phyloP scores from a whole-genome alignment of 2,888 invertebrate species.

The Rapana venosa region DNA sequence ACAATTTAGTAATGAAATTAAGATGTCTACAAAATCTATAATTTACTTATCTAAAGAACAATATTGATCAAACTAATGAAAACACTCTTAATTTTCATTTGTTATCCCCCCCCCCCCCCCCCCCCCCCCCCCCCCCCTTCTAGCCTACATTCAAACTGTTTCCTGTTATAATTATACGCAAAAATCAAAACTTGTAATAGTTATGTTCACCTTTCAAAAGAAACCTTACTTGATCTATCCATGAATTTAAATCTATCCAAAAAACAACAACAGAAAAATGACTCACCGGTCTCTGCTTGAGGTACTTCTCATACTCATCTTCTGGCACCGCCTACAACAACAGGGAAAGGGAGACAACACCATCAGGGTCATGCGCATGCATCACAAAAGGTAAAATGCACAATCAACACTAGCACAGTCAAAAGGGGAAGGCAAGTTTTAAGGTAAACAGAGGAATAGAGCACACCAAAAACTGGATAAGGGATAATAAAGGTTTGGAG shows the following conservation, averaged over 20 bases:
- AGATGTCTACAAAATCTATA: too few relatives aligned
- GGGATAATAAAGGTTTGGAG: background rate
- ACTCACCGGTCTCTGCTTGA: constrained; percentile 57
- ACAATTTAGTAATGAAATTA: too few relatives aligned
- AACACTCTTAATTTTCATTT: background rate
- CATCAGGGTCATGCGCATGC: constrained; percentile 66
- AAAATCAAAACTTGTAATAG: background rate
- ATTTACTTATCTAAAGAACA: too few relatives aligned
- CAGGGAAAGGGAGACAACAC: constrained; percentile 60
- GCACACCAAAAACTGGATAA: background rate
- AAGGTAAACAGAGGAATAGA: background rate
- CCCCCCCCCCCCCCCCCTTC: background rate
- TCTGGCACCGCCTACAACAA: constrained; percentile 69
- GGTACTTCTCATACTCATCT: constrained; percentile 65
- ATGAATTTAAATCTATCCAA: too few relatives aligned
- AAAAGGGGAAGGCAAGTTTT: constrained; percentile 9
- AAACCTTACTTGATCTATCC: background rate
- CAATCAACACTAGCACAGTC: background rate
- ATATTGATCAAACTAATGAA: too few relatives aligned
- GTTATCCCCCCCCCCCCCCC: background rate
- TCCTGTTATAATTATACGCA: background rate
- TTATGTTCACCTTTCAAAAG: background rate
- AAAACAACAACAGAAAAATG: background rate
- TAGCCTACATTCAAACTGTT: too few relatives aligned
- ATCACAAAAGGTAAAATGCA: constrained; percentile 11